Base-by-base conservation (phyloP, 2,888 invertebrate genomes). In the Drosophila yooni region DNA sequence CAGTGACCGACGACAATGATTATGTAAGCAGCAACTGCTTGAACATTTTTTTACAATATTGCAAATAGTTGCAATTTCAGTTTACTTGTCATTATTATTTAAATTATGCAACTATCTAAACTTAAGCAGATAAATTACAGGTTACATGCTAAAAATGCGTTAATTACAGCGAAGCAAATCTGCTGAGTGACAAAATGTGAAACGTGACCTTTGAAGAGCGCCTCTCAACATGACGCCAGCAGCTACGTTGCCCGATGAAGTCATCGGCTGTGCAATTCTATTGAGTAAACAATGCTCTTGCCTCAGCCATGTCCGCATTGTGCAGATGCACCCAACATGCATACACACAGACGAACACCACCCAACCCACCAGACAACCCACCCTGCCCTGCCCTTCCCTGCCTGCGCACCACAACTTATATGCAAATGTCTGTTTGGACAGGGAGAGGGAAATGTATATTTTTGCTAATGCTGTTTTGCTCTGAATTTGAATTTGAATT, bases 191-290 rank as follows among this genome's bases (percentile, higher is more conserved):
- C 66, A 58, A 38, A 72, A 72, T 72, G 52, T 53, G 53, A 57
- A 52, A 11, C 29, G 46, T 69, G 79, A 73, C 81, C 77, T 76
- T 76, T 76, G 52, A 33, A 54, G 34, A 51, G 57, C 48, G 57
- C 48, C 43, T 53, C 8, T 25, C 15, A 33, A 33, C 11, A 48
- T 79, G 80, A 68, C 80, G 81, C 67, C 83, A 65, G 73, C 60
- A 33, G 33, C 33, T 52, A 56, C 60, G 51, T 48, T 48, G 33
- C 36, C 34, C 61, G 74, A 83, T 83, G 82, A 83, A 75, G 81
- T 83, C 87, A 83, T 83, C 86, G 74, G 61, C 58, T 64, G 71
- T 60, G 67, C 56, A 69, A 61, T 69, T 61, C 21, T 36, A 18
- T 43, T 29, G 34, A 38, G 50, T 53, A 64, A 69, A 53, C 46